Evolutionary conservation across 2,888 invertebrate genomes (phyloP).

Genomic region (Agonum fuliginosum): DNA sequence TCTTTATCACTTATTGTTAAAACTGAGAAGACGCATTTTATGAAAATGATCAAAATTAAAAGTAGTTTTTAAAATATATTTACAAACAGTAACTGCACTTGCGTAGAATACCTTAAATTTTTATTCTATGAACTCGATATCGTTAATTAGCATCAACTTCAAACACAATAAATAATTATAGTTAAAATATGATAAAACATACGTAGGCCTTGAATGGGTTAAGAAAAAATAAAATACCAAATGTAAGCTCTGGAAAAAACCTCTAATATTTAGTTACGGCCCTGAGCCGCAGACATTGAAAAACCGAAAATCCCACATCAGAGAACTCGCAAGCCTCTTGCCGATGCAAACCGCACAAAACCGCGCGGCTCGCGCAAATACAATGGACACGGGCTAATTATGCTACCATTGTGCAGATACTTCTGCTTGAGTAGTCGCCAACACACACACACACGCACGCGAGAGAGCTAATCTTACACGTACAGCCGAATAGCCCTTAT

Average conservation of each 20-base stretch:
- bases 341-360: constrained; percentile 35
- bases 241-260: background rate
- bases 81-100: too few species aligned
- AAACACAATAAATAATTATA: too few species aligned
- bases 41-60: too few species aligned
- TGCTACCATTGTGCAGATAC: constrained; percentile 54
- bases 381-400: constrained; percentile 59
- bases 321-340: background rate
- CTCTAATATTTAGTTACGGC: background rate
- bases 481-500: background rate
- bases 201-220: too few species aligned
- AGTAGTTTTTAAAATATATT: too few species aligned
- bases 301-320: background rate
- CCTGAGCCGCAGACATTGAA: background rate
- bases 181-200: too few species aligned
- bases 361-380: constrained; percentile 57
- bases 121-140: too few species aligned
- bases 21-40: too few species aligned
- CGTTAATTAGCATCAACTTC: too few species aligned
- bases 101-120: too few species aligned
- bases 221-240: background rate
- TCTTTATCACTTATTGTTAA: too few species aligned
- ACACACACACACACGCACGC: constrained; percentile 14
- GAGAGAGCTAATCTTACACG: background rate
- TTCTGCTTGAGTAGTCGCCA: constrained; percentile 52